Evolutionary conservation across 92 coral and sea anemone species (phyloP).

Genomic region (Paramuricea clavata): DNA sequence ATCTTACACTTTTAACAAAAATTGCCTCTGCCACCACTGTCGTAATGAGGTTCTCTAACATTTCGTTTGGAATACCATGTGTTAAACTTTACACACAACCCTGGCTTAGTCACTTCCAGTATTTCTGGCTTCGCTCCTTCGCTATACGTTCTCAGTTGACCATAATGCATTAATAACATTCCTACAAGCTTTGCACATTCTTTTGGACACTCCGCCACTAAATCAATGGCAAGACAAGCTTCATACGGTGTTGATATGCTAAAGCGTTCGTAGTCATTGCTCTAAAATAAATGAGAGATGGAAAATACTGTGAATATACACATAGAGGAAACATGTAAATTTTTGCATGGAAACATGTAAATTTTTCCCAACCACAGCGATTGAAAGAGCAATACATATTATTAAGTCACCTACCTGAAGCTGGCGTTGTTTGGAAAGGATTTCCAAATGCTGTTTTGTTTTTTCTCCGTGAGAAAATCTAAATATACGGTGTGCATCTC

Average conservation of each 20-base stretch:
- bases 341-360: not conserved
- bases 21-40: conserved; percentile 38
- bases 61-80: conserved; percentile 36
- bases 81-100: conserved; percentile 39
- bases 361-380: not conserved
- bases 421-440: not conserved
- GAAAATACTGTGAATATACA: too few relatives aligned
- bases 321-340: not conserved
- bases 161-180: conserved; percentile 50
- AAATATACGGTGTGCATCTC: not conserved
- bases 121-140: conserved; percentile 31
- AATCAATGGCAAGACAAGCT: conserved; percentile 10
- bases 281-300: conserved; percentile 16
- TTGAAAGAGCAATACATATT: not conserved
- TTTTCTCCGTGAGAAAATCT: not conserved
- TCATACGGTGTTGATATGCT: conserved; percentile 33
- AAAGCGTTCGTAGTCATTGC: conserved; percentile 28
- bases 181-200: conserved; percentile 56
- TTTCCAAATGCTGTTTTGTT: not conserved
- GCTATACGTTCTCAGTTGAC: conserved; percentile 32
- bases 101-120: conserved; percentile 38
- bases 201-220: conserved; percentile 25
- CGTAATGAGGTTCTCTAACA: not conserved
- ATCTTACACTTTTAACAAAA: conserved; percentile 57
- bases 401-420: not conserved